These are phyloP conservation scores for Gadopsis bispinosus DNA, from an alignment of 2,797 vertebrate species.

Conservation along the genomic window DNA sequence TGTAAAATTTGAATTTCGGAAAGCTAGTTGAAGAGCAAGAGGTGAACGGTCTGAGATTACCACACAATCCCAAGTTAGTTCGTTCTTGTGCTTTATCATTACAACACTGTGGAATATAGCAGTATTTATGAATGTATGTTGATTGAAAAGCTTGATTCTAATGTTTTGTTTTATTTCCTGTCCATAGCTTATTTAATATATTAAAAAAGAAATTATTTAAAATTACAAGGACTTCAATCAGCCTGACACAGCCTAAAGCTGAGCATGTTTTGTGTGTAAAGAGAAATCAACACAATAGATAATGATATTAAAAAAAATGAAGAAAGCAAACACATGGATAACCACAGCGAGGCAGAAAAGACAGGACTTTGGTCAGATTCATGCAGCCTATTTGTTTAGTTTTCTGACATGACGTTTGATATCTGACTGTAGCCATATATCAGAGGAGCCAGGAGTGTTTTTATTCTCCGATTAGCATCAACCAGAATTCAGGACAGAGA, in stretches of 20 bases:
- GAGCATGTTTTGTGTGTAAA: neutral
- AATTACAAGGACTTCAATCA: no score
- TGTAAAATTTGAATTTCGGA: slow-evolving; percentile 1
- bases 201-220: no score
- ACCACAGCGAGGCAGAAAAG: slow-evolving; percentile 13
- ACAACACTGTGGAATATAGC: no score
- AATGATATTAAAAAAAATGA: neutral
- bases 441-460: neutral
- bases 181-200: no score
- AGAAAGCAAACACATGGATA: slow-evolving; percentile 12
- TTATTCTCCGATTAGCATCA: neutral
- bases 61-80: neutral
- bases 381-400: slow-evolving; percentile 18
- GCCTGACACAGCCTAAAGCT: neutral
- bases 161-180: no score
- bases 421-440: slow-evolving; percentile 1
- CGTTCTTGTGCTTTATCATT: no score
- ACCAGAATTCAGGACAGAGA: neutral
- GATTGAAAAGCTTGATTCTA: no score
- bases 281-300: slow-evolving; percentile 23
- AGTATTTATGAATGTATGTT: no score
- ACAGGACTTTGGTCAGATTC: slow-evolving; percentile 44
- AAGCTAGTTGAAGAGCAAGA: neutral
- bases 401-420: neutral
- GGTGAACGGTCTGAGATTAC: neutral